These are phyloP conservation scores for Simalia tracyae DNA, from an alignment of 2,797 vertebrate genomes.

Conservation along the genomic window DNA sequence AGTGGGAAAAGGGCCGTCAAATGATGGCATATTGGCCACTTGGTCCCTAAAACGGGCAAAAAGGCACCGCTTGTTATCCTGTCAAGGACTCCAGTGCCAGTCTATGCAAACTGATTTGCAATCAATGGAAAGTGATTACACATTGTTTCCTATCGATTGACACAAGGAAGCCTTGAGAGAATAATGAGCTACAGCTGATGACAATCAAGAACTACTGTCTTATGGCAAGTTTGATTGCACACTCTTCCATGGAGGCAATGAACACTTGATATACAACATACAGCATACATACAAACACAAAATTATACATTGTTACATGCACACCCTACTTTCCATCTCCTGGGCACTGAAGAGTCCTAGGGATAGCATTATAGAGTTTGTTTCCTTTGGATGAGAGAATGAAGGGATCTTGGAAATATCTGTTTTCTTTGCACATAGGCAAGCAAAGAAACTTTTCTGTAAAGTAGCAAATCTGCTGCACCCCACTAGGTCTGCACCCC, in stretches of 20 bases:
- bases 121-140: conserved; percentile 82
- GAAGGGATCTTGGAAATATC: neutral
- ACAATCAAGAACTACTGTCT: conserved; percentile 79
- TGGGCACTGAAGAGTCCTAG: neutral
- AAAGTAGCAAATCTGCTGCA: neutral
- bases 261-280: conserved; percentile 58
- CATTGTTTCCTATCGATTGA: conserved; percentile 80
- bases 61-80: conserved; percentile 55
- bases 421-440: neutral
- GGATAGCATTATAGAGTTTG: neutral
- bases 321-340: neutral
- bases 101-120: conserved; percentile 75
- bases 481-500: too few species aligned
- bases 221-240: conserved; percentile 68
- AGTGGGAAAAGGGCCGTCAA: conserved; percentile 13
- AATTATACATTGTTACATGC: neutral
- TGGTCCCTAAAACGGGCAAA: conserved; percentile 52
- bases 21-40: conserved; percentile 40
- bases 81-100: conserved; percentile 67
- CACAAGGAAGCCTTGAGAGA: conserved; percentile 76
- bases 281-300: conserved; percentile 12
- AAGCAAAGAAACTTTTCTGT: neutral
- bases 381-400: neutral
- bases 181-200: conserved; percentile 83
- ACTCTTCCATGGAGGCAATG: conserved; percentile 62